Percentiles rank a stretch among this genome's conserved stretches.
These are phyloP conservation scores for Byasa hedistus DNA, from an alignment of 2,888 invertebrate species.

Conservation along the genomic window DNA sequence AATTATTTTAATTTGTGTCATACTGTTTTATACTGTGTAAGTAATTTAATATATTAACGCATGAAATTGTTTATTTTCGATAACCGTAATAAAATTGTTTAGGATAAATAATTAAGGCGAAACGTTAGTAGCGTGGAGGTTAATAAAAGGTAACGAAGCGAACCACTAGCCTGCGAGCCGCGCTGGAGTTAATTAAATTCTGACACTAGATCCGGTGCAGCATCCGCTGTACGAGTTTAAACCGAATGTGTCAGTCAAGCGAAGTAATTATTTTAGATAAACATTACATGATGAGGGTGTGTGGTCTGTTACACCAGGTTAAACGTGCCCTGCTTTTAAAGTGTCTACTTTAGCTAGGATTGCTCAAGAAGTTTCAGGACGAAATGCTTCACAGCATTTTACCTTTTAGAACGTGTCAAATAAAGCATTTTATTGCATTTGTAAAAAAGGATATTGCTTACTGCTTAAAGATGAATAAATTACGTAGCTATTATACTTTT, in stretches of 20 bases:
- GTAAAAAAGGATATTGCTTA: no score
- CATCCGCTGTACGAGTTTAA: constrained; percentile 25
- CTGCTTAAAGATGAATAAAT: no score
- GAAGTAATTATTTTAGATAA: constrained; percentile 21
- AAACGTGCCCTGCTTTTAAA: not conserved
- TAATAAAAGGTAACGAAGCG: constrained; percentile 54
- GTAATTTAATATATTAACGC: not conserved
- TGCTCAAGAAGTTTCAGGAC: not conserved
- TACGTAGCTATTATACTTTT: no score
- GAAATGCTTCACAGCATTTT: not conserved
- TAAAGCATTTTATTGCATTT: not conserved
- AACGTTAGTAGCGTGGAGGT: constrained; percentile 36
- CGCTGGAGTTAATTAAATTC: constrained; percentile 61
- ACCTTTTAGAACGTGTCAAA: not conserved
- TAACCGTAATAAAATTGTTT: constrained; percentile 2
- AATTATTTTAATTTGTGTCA: not conserved
- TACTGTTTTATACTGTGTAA: not conserved
- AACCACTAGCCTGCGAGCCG: constrained; percentile 32
- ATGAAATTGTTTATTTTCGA: not conserved
- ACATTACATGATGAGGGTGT: constrained; percentile 9
- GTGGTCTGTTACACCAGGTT: not conserved
- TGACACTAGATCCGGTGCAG: constrained; percentile 45
- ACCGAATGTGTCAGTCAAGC: constrained; percentile 30
- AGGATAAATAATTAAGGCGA: constrained; percentile 34
- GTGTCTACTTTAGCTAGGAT: not conserved